phyloP scores from a whole-genome alignment of 2,888 invertebrate genomes.

The Drosophila subquinaria region DNA sequence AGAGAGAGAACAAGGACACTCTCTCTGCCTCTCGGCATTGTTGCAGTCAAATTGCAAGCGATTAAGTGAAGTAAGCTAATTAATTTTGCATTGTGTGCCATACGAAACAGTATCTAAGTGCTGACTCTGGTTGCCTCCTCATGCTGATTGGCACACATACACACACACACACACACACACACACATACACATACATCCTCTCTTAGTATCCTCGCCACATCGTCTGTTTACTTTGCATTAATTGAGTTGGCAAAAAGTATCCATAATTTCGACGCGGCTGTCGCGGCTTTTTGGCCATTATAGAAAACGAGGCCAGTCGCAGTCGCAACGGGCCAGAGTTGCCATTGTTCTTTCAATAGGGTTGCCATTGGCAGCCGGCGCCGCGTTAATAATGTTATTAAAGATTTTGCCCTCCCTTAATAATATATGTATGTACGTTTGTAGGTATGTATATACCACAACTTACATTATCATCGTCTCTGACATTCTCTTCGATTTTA shows the following conservation, averaged over 20 bases:
- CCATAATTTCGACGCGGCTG: slow-evolving; percentile 68
- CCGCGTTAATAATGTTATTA: slow-evolving; percentile 67
- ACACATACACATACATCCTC: slow-evolving; percentile 3
- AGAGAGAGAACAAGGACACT: slow-evolving; percentile 20
- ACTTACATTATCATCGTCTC: slow-evolving; percentile 4
- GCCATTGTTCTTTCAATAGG: slow-evolving; percentile 7
- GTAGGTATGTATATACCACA: not conserved
- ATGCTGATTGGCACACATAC: slow-evolving; percentile 43
- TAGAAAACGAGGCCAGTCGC: slow-evolving; percentile 35
- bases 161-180: slow-evolving; percentile 4
- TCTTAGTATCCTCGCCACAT: slow-evolving; percentile 11
- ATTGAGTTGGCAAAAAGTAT: slow-evolving; percentile 77
- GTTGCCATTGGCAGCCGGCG: slow-evolving; percentile 25
- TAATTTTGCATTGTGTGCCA: slow-evolving; percentile 79
- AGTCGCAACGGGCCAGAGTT: slow-evolving; percentile 2
- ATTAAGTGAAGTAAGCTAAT: slow-evolving; percentile 82
- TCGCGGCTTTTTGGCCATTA: slow-evolving; percentile 68
- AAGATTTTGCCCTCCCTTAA: slow-evolving; percentile 28
- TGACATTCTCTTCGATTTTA: slow-evolving; percentile 41
- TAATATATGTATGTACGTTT: not conserved
- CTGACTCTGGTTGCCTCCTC: slow-evolving; percentile 22
- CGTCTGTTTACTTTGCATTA: slow-evolving; percentile 78
- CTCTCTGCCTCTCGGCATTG: slow-evolving; percentile 56
- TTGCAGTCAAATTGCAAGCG: slow-evolving; percentile 78
- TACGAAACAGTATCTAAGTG: slow-evolving; percentile 48